These are phyloP conservation scores for Ormyrus pomaceus DNA, from an alignment of 2,888 invertebrate genomes.

Conservation along the genomic window DNA sequence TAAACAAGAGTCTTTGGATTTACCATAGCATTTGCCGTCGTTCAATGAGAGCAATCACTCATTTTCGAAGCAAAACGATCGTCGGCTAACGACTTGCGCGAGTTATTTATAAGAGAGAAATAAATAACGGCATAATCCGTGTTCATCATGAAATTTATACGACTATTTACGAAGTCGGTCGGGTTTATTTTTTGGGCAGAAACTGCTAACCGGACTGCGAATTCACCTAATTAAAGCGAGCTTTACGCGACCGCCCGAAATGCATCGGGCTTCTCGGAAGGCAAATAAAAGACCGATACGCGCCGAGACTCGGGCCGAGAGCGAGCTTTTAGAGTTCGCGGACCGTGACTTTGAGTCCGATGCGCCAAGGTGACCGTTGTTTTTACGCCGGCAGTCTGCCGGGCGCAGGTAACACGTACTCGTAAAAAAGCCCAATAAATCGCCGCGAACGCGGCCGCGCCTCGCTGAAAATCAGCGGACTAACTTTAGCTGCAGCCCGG, in stretches of 20 bases:
- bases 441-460: conserved; percentile 25
- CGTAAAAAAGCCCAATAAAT: conserved; percentile 42
- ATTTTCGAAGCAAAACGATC: no score
- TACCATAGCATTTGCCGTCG: no score
- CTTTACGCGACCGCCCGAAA: conserved; percentile 28
- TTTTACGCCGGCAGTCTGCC: conserved; percentile 9
- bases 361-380: conserved; percentile 40
- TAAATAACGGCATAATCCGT: conserved; percentile 22
- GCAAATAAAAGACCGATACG: conserved; percentile 38
- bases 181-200: conserved; percentile 24
- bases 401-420: conserved; percentile 31
- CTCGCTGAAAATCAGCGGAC: background rate
- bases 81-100: no score
- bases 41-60: no score
- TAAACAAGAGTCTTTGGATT: no score
- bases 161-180: background rate
- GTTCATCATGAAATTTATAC: background rate
- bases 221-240: conserved; percentile 45
- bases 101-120: conserved; percentile 6
- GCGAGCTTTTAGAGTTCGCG: conserved; percentile 33
- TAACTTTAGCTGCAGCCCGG: conserved; percentile 21
- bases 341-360: conserved; percentile 49
- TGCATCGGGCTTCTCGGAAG: conserved; percentile 31
- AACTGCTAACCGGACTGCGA: background rate
- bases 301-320: background rate